These are phyloP conservation scores for Podarcis cretensis DNA, from an alignment of 2,113 vertebrate genomes.

Conservation along the genomic window DNA sequence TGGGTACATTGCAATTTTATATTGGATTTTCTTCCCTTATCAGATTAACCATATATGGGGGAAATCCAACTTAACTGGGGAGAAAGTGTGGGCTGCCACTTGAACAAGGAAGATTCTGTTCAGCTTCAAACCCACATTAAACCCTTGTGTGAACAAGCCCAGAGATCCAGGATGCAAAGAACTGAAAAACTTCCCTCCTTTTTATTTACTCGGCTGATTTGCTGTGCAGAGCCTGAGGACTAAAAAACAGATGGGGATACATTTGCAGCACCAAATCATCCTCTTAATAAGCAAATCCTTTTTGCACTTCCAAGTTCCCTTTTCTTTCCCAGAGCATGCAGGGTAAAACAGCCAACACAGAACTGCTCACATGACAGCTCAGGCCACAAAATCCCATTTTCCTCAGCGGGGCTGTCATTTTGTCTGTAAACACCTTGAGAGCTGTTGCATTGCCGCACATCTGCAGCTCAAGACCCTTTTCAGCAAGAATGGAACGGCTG, in stretches of 20 bases:
- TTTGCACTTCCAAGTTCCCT: constrained; percentile 51
- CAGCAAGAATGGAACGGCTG: not conserved
- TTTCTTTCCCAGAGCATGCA: not conserved
- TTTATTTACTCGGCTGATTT: not conserved
- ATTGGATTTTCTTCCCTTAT: no score
- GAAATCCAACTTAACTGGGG: no score
- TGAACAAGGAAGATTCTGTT: no score
- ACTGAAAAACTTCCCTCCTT: not conserved
- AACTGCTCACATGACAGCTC: not conserved
- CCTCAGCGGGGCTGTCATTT: not conserved
- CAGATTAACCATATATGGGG: no score
- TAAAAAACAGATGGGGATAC: not conserved
- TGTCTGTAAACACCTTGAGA: not conserved
- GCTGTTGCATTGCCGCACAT: not conserved
- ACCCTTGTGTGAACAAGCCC: no score
- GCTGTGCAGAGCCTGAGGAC: not conserved
- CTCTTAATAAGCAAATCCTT: constrained; percentile 32
- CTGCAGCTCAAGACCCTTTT: not conserved
- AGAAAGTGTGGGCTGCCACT: no score
- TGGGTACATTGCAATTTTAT: no score
- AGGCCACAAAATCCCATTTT: not conserved
- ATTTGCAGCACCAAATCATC: constrained; percentile 41
- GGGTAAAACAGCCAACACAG: not conserved
- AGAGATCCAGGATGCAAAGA: not conserved
- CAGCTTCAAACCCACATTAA: no score